A percentile compares a stretch with the other conserved stretches of the same genome.
These are phyloP conservation scores for Temnothorax ravouxi DNA, from an alignment of 2,888 invertebrate genomes.

Conservation along the genomic window DNA sequence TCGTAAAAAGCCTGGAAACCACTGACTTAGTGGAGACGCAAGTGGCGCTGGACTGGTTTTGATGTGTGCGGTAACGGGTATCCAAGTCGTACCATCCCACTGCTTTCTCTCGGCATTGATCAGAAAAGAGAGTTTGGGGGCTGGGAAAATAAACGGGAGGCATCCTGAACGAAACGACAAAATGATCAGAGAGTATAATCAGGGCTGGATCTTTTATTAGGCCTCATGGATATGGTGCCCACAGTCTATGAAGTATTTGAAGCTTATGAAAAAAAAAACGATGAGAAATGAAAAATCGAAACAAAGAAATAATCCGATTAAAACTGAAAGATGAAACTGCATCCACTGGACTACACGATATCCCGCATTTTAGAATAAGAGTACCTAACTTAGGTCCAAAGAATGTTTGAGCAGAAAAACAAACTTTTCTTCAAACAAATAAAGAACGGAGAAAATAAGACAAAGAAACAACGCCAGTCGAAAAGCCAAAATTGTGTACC, in stretches of 20 bases:
- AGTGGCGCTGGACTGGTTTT: conserved; percentile 26
- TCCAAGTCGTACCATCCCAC: not conserved
- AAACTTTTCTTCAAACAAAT: not conserved
- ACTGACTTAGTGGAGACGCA: conserved; percentile 25
- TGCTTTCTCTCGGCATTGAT: conserved; percentile 21
- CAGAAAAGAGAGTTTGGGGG: conserved; percentile 7
- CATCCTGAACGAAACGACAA: conserved; percentile 10
- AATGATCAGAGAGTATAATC: conserved; percentile 13
- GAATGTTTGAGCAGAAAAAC: not conserved
- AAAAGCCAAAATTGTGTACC: not conserved
- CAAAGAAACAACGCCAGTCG: not conserved
- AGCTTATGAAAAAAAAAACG: not conserved
- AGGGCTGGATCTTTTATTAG: not conserved
- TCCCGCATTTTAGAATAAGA: not conserved
- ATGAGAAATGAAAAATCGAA: not conserved
- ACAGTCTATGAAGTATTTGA: not conserved
- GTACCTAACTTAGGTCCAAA: not conserved
- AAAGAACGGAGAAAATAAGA: not conserved
- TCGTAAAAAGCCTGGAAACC: conserved; percentile 31
- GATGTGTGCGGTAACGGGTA: conserved; percentile 17
- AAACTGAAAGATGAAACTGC: not conserved
- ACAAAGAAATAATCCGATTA: not conserved
- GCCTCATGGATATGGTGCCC: not conserved
- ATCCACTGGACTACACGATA: not conserved
- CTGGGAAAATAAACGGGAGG: conserved; percentile 8